Percentiles rank a stretch among this genome's conserved stretches.
Conservation (phyloP, 2,113 vertebrate species). For the Uria lomvia region DNA sequence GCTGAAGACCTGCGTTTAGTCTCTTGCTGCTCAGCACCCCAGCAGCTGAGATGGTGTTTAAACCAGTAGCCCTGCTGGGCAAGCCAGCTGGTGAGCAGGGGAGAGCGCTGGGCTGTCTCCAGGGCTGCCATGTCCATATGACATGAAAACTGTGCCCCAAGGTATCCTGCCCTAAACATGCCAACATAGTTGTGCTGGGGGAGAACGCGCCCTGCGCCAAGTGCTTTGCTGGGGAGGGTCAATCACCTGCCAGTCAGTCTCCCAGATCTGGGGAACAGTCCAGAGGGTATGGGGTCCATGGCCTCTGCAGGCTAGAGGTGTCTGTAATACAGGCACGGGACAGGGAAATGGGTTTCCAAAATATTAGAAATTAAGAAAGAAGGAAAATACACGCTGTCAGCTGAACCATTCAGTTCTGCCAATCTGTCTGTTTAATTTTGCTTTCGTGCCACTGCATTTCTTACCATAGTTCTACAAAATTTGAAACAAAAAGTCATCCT, state of each 20-base stretch:
- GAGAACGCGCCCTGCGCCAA: background rate
- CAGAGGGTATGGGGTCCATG: fast-evolving
- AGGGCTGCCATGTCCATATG: background rate
- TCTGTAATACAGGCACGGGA: background rate
- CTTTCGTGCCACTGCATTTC: background rate
- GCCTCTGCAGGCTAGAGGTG: background rate
- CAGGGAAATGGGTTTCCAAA: background rate
- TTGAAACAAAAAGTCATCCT: background rate
- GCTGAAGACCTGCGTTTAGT: background rate
- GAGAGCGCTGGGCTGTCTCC: background rate
- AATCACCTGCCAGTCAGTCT: background rate
- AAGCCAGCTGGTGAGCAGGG: background rate
- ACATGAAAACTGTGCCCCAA: background rate
- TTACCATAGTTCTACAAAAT: background rate
- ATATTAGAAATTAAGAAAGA: background rate
- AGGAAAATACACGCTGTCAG: background rate
- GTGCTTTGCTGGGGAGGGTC: background rate
- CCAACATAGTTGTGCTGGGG: background rate
- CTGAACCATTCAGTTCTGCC: background rate
- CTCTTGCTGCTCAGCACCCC: background rate
- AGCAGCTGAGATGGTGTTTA: background rate
- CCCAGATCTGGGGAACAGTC: background rate
- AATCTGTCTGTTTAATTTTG: background rate
- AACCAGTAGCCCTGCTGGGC: background rate
- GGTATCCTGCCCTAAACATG: background rate